Evolutionary conservation across 2,113 vertebrate genomes (phyloP).

Genomic region (Athene noctua): DNA sequence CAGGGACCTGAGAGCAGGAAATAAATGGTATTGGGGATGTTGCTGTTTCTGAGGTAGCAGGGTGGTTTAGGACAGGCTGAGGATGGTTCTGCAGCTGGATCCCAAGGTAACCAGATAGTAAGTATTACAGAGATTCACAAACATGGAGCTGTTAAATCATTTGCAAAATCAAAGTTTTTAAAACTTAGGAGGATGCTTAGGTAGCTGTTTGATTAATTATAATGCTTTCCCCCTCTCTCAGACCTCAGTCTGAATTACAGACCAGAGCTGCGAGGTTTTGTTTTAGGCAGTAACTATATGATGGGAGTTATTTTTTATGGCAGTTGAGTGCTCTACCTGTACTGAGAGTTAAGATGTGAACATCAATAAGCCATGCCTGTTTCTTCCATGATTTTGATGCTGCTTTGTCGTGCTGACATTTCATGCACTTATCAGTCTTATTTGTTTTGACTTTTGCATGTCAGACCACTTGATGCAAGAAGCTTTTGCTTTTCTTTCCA

Average conservation of each 20-base stretch:
- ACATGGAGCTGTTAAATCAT: background rate
- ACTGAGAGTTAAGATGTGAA: background rate
- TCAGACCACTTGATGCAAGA: background rate
- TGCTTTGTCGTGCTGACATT: background rate
- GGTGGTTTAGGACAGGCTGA: background rate
- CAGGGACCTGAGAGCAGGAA: background rate
- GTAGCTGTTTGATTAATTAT: background rate
- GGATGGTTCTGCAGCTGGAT: background rate
- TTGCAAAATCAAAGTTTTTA: background rate
- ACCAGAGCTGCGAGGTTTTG: background rate
- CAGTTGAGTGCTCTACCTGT: background rate
- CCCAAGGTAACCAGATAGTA: background rate
- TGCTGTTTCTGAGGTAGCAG: background rate
- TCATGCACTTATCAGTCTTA: background rate
- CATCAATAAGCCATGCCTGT: too few relatives aligned
- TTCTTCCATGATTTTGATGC: background rate
- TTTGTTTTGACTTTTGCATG: background rate
- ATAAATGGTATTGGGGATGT: background rate
- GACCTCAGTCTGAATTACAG: background rate
- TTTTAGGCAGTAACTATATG: background rate
- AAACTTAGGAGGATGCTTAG: background rate
- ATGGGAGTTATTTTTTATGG: background rate
- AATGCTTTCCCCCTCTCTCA: background rate
- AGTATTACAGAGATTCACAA: background rate
- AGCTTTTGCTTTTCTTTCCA: background rate